Base-by-base conservation (phyloP, 1,140 invertebrate species). In the Melipona quadrifasciata region DNA sequence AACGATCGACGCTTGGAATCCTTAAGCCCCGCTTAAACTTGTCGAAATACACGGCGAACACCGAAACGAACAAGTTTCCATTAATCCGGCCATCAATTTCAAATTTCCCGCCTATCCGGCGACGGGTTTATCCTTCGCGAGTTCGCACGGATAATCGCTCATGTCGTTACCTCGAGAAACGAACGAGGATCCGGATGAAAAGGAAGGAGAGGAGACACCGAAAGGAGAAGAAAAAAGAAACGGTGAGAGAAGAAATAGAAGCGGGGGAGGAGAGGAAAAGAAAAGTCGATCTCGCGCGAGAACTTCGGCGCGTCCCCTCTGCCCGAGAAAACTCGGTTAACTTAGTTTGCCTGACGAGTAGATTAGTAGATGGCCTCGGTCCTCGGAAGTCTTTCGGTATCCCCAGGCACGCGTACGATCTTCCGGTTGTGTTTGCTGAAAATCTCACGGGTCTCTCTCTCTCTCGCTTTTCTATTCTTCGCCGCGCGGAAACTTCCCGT, bases 321-420 rank as follows among this genome's bases (percentile, higher is more conserved):
- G 11, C 11, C 8, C 57, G 24, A 61, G 72, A 72, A 6, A 78
- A 82, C 14, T 24, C 53, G n/a, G 39, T 64, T 87, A 88, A 87
- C 72, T 87, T 79, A 74, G 55, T 87, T 87, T 80, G 57, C 31
- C 61, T 53, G 67, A 39, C 67, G 74, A 75, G 34, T 87, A 80
- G 86, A 87, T 87, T 87, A 88, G 76, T 84, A 75, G 65, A 55
- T 58, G 75, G n/a, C 80, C 76, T 70, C 65, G 61, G 31, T 21
- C 34, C 27, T 17, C 65, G 27, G 31, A 21, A 67, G 65, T 67
- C 17, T 31, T 19, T 27, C 16, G 27, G 31, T 67, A 27, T 67
- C 27, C 16, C 27, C 16, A 19, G 65, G 31, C 65, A 67, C 65
- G 65, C 65, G 65, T 31, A 17, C 65, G 27, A 34, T 31, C 17